Evolutionary conservation across 64 coral and sea anemone genomes (phyloP).

Genomic region (Montipora sp.): DNA sequence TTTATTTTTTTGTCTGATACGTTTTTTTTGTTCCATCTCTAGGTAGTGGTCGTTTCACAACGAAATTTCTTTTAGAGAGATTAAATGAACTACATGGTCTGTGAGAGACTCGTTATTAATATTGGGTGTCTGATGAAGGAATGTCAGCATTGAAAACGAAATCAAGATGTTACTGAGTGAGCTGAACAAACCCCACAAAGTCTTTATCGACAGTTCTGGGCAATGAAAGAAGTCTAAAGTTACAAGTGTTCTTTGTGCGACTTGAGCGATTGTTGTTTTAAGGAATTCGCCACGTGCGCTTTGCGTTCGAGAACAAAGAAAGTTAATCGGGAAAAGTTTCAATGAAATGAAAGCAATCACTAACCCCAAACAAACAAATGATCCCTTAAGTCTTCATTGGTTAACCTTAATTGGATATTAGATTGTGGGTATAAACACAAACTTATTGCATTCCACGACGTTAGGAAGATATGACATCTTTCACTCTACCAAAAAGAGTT

Average conservation of each 20-base stretch:
- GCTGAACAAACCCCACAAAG: background rate
- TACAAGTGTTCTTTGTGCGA: conserved; percentile 6
- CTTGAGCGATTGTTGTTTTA: conserved; percentile 26
- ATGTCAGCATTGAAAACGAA: background rate
- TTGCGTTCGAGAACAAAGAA: conserved; percentile 20
- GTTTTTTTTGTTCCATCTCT: too few species aligned
- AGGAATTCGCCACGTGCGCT: conserved; percentile 8
- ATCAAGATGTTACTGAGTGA: too few species aligned
- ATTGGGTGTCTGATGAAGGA: background rate
- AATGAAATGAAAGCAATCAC: conserved; percentile 26
- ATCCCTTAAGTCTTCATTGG: background rate
- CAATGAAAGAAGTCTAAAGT: conserved; percentile 6
- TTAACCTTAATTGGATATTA: background rate
- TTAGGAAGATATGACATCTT: background rate
- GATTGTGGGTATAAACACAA: background rate
- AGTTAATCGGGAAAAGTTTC: conserved; percentile 12
- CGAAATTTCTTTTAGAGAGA: too few species aligned
- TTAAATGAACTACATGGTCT: too few species aligned
- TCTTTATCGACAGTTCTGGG: background rate
- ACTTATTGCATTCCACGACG: background rate
- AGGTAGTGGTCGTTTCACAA: too few species aligned
- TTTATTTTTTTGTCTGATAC: too few species aligned
- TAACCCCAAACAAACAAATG: conserved; percentile 34
- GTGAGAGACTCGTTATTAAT: background rate
- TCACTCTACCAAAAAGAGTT: background rate